phyloP scores from a whole-genome alignment of 2,797 vertebrate genomes.

The Toxotes lorentzi region DNA sequence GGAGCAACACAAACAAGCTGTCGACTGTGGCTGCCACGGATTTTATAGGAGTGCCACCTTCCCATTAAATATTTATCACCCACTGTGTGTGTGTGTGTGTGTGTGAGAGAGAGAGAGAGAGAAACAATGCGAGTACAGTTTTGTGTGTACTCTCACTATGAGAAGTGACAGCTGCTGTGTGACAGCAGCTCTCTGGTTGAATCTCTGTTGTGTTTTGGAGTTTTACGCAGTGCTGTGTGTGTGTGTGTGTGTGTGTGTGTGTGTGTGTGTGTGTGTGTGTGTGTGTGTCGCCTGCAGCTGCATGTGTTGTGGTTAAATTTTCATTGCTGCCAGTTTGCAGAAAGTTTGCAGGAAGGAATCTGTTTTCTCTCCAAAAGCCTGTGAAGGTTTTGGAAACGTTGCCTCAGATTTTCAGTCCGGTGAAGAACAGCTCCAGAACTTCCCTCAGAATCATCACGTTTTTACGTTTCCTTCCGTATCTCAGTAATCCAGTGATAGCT shows the following conservation, averaged over 20 bases:
- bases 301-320: conserved; percentile 42
- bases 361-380: neutral
- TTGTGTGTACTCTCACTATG: neutral
- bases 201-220: neutral
- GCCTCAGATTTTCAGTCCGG: neutral
- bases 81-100: conserved; percentile 6
- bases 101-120: neutral
- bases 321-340: conserved; percentile 31
- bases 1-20: conserved; percentile 4
- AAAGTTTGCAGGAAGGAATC: conserved; percentile 11
- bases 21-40: conserved; percentile 11
- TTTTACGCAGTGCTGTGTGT: neutral
- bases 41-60: neutral
- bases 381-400: neutral
- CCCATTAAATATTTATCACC: conserved; percentile 26
- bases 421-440: neutral
- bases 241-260: neutral
- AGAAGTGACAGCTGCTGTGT: conserved; percentile 35
- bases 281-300: conserved; percentile 20
- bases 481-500: too few species aligned
- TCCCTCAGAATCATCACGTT: too few species aligned
- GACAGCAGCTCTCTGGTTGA: conserved; percentile 12
- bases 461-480: too few species aligned
- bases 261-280: neutral
- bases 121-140: conserved; percentile 1